These are phyloP conservation scores for Cephus runcator DNA, from an alignment of 2,888 invertebrate genomes.

Conservation along the genomic window DNA sequence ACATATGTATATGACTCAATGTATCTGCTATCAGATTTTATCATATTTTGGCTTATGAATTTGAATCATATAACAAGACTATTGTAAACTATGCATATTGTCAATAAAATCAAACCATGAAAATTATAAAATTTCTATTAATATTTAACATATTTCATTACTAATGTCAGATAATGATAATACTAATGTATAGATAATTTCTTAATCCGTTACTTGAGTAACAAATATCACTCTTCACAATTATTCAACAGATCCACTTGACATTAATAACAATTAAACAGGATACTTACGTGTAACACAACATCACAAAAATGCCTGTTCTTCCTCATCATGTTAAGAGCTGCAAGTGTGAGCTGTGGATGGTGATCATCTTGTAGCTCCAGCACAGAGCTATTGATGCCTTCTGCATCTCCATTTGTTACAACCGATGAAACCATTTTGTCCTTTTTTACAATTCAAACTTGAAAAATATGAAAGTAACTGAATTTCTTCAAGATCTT, in stretches of 20 bases:
- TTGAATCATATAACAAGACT: neutral
- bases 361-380: slow-evolving; percentile 42
- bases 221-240: neutral
- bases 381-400: slow-evolving; percentile 36
- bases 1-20: neutral
- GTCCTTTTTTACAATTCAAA: neutral
- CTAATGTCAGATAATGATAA: neutral
- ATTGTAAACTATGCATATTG: neutral
- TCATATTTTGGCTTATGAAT: neutral
- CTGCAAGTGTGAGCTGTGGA: slow-evolving; percentile 67
- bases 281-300: slow-evolving; percentile 77
- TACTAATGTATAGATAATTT: neutral
- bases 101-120: neutral
- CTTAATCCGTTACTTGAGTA: neutral
- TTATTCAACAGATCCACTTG: neutral
- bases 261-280: neutral
- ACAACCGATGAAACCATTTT: slow-evolving; percentile 42
- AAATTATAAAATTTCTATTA: neutral
- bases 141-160: neutral
- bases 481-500: neutral
- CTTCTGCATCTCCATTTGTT: slow-evolving; percentile 36
- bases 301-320: slow-evolving; percentile 90
- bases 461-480: neutral
- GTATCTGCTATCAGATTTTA: neutral
- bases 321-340: slow-evolving; percentile 83